phyloP scores from a whole-genome alignment of 2,797 vertebrate genomes.

The Coracias cyanogaster region DNA sequence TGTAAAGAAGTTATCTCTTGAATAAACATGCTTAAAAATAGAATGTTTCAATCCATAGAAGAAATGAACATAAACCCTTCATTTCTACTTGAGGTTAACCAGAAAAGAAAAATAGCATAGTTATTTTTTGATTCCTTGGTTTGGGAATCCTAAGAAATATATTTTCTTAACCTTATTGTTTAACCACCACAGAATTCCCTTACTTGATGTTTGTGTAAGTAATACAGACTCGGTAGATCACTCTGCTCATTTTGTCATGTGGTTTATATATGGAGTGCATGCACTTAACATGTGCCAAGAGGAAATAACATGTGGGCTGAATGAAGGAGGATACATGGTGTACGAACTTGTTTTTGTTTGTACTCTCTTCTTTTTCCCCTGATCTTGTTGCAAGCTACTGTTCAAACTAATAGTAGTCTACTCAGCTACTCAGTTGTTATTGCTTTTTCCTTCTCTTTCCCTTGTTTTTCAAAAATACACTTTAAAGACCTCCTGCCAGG shows the following conservation, averaged over 20 bases:
- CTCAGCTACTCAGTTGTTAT: background rate
- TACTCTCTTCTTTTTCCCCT: background rate
- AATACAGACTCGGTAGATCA: background rate
- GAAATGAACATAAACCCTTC: constrained; percentile 26
- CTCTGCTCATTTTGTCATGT: constrained; percentile 19
- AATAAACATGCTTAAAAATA: constrained; percentile 56
- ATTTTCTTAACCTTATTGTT: constrained; percentile 7
- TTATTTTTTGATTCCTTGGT: constrained; percentile 22
- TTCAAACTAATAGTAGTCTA: background rate
- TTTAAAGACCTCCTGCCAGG: background rate
- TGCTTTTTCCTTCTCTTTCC: background rate
- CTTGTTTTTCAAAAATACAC: background rate
- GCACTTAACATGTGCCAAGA: background rate
- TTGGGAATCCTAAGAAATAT: background rate
- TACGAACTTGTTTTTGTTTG: constrained; percentile 10
- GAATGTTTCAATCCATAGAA: background rate
- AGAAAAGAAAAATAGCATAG: constrained; percentile 15
- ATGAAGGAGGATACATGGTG: background rate
- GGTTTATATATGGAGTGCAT: background rate
- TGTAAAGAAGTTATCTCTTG: constrained; percentile 12
- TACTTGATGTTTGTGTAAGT: constrained; percentile 28
- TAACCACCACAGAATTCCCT: background rate
- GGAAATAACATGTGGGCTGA: background rate
- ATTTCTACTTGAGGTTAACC: constrained; percentile 61
- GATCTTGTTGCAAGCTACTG: background rate